A percentile compares a stretch with the other conserved stretches of the same genome.
Conservation (phyloP, 2,113 vertebrate genomes). For the Eleginops maclovinus region DNA sequence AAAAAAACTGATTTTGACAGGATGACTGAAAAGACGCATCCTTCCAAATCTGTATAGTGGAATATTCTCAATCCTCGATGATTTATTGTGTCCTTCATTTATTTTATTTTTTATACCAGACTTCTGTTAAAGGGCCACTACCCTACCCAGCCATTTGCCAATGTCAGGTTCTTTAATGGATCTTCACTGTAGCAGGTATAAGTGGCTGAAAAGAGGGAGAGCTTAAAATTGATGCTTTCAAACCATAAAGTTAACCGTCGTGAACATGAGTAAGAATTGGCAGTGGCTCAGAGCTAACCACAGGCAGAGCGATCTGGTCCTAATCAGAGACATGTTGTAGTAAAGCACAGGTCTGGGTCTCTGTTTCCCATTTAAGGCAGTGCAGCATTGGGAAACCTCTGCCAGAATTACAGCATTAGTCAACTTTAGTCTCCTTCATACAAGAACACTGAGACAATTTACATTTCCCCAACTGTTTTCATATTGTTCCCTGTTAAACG, state of each 20-base stretch:
- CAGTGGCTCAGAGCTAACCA: slow-evolving; percentile 68
- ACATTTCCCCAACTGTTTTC: slow-evolving; percentile 43
- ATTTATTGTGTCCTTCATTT: not conserved
- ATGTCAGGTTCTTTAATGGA: not conserved
- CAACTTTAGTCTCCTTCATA: slow-evolving; percentile 67
- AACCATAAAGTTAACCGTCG: slow-evolving; percentile 61
- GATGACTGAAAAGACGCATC: not conserved
- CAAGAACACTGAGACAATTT: slow-evolving; percentile 70
- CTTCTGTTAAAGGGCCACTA: not conserved
- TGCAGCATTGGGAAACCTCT: slow-evolving; percentile 68
- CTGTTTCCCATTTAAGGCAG: slow-evolving; percentile 86
- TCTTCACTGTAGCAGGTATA: slow-evolving; percentile 15
- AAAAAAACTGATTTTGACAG: not conserved
- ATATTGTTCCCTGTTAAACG: slow-evolving; percentile 20
- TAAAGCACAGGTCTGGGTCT: slow-evolving; percentile 77
- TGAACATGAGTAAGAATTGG: slow-evolving; percentile 71
- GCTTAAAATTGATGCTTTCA: slow-evolving; percentile 56
- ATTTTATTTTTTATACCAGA: not conserved
- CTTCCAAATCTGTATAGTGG: not conserved
- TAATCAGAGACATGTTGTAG: slow-evolving; percentile 83
- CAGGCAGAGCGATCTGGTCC: slow-evolving; percentile 78
- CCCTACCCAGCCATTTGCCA: not conserved
- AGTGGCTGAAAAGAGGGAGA: slow-evolving; percentile 20
- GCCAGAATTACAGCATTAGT: slow-evolving; percentile 72
- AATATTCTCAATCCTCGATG: not conserved